Evolutionary conservation across 1,140 invertebrate genomes (phyloP).

Genomic region (Zaprionus vittiger): DNA sequence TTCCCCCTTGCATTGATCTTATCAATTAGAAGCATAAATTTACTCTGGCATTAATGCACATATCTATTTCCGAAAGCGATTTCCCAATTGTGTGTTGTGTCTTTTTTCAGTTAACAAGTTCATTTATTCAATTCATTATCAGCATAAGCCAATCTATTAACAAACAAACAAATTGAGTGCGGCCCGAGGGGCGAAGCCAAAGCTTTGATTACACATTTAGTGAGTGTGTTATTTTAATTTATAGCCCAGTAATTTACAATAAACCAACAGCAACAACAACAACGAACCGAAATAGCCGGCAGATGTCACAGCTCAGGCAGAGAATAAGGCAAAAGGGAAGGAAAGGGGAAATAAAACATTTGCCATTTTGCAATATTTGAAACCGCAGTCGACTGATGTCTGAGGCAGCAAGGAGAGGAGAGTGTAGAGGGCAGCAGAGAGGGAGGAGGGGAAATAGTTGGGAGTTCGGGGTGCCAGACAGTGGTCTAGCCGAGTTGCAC

Average conservation of each 20-base stretch:
- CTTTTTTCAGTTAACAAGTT: slow-evolving; percentile 40
- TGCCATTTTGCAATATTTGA: slow-evolving; percentile 76
- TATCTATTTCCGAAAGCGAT: neutral
- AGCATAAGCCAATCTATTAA: slow-evolving; percentile 40
- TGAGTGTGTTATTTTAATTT: slow-evolving; percentile 78
- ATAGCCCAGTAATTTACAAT: slow-evolving; percentile 71
- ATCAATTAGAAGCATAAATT: slow-evolving; percentile 1
- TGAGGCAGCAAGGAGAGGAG: slow-evolving; percentile 5
- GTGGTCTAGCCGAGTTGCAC: slow-evolving; percentile 35
- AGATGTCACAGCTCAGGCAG: slow-evolving; percentile 47
- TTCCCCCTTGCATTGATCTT: neutral
- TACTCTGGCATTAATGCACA: neutral
- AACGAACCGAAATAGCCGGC: slow-evolving; percentile 26
- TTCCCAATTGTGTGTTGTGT: neutral
- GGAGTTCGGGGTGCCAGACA: slow-evolving; percentile 23
- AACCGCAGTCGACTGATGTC: slow-evolving; percentile 54
- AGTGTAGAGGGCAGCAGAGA: neutral
- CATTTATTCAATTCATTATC: slow-evolving; percentile 51
- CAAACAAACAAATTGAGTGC: slow-evolving; percentile 29
- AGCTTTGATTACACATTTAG: slow-evolving; percentile 72
- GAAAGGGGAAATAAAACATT: slow-evolving; percentile 47
- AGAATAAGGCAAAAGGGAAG: neutral
- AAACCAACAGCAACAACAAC: slow-evolving; percentile 61
- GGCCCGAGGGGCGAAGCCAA: slow-evolving; percentile 18
- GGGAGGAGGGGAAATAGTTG: neutral